Base-by-base conservation (phyloP, 2,113 vertebrate species). In the Passerina amoena region DNA sequence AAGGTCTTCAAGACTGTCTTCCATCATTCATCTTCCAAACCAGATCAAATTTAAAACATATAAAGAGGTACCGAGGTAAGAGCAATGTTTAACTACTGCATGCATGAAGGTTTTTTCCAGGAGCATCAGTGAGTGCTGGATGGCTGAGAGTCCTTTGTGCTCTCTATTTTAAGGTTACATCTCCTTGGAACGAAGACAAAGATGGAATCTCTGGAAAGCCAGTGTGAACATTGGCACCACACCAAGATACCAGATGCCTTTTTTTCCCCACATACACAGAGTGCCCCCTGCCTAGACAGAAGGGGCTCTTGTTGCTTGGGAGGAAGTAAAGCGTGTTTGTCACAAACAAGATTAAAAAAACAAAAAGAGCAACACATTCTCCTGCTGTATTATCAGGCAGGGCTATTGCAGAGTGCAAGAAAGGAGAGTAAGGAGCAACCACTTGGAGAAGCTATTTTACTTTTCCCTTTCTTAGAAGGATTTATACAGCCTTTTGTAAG, bases 341-440 rank as follows among this genome's bases (percentile, higher is more conserved):
- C 77, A 89, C 59, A 95, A 96, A 93, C 72, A 77, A 96, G 64
- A 91, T 59, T 38, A 79, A 88, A 86, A 59, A n/a, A 92, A 84
- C 47, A 87, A 88, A 95, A 90, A 80, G 82, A 92, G 78, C 91
- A 82, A 86, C 48, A 33, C 1, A 1, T 8, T 64, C 21, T 82
- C 73, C 33, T 70, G 84, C 76, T 79, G 71, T 42, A 61, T 30
- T 63, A 66, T 40, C 51, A 92, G 66, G 71, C 25, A 0, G 42
- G 14, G 33, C 48, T 63, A 38, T 5, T 38, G 65, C 60, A 80
- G 30, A 93, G 38, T 23, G 17, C 50, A 73, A 80, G 50, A 12
- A 73, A 45, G 27, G 37, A 69, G 10, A 73, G 45, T 11, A 70
- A 50, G 35, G 37, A 72, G 6, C 8, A 51, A 31, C 11, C 38